Conservation (phyloP, 2,113 vertebrate species). For the Oriolus oriolus region DNA sequence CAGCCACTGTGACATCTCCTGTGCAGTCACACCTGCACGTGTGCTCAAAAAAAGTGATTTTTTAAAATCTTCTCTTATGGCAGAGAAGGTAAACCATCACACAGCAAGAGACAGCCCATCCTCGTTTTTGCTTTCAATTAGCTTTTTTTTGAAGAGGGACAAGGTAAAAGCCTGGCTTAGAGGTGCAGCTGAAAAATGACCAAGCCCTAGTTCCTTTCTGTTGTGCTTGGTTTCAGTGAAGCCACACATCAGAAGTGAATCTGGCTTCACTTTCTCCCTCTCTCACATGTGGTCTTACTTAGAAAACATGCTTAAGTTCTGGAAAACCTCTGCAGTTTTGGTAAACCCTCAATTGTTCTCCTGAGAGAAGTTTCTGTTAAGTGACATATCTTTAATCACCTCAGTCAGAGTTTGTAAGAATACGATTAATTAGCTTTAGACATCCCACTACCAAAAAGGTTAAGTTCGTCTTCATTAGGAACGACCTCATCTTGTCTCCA, state of each 20-base stretch:
- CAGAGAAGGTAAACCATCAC: background rate
- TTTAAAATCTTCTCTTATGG: background rate
- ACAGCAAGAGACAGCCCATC: background rate
- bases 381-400: background rate
- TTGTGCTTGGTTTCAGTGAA: background rate
- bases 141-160: background rate
- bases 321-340: conserved; percentile 14
- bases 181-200: background rate
- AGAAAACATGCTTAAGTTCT: background rate
- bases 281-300: background rate
- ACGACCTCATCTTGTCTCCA: conserved; percentile 59
- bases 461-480: conserved; percentile 64
- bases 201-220: background rate
- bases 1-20: background rate
- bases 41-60: background rate
- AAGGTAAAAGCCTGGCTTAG: background rate
- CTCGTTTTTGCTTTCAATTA: background rate
- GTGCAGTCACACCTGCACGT: rapidly evolving
- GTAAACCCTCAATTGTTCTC: conserved; percentile 12
- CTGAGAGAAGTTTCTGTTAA: conserved; percentile 10
- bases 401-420: conserved; percentile 42
- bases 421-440: conserved; percentile 55
- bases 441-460: conserved; percentile 43
- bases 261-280: background rate
- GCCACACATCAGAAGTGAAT: background rate